Evolutionary conservation across 2,113 vertebrate genomes (phyloP).

Genomic region (Sigmodon hispidus): DNA sequence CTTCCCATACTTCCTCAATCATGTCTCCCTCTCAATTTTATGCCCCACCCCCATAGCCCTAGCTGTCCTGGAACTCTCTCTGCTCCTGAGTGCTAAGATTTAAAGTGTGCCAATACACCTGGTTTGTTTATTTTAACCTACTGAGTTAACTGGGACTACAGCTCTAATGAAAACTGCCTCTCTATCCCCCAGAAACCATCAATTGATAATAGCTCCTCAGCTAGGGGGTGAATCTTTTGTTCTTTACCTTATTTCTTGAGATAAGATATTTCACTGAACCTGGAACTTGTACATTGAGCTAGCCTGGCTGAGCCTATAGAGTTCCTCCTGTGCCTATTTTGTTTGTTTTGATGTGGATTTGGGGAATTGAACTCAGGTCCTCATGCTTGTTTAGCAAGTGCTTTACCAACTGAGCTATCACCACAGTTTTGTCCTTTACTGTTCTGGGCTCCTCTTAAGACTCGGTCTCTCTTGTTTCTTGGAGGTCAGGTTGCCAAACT

Average conservation of each 20-base stretch:
- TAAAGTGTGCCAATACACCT: neutral
- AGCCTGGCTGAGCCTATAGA: neutral
- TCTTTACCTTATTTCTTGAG: too few relatives aligned
- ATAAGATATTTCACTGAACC: neutral
- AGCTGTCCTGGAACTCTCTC: neutral
- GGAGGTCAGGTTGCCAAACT: conserved; percentile 99
- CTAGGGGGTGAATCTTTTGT: too few relatives aligned
- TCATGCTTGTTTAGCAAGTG: neutral
- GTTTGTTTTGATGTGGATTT: neutral
- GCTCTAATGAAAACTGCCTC: neutral
- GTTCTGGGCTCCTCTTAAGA: conserved; percentile 88
- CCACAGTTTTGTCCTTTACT: neutral
- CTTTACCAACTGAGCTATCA: neutral
- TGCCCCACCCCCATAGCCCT: neutral
- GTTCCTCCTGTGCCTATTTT: neutral
- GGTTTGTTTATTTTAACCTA: neutral
- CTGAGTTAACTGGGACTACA: neutral
- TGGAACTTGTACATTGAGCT: neutral
- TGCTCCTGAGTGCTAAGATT: neutral
- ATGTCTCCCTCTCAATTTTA: neutral
- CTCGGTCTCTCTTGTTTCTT: conserved; percentile 99
- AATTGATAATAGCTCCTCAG: neutral
- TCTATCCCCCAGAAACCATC: neutral
- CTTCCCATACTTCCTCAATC: neutral
- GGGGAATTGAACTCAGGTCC: neutral